Conservation (phyloP, 2,797 vertebrate genomes). For the Neosalanx taihuensis region DNA sequence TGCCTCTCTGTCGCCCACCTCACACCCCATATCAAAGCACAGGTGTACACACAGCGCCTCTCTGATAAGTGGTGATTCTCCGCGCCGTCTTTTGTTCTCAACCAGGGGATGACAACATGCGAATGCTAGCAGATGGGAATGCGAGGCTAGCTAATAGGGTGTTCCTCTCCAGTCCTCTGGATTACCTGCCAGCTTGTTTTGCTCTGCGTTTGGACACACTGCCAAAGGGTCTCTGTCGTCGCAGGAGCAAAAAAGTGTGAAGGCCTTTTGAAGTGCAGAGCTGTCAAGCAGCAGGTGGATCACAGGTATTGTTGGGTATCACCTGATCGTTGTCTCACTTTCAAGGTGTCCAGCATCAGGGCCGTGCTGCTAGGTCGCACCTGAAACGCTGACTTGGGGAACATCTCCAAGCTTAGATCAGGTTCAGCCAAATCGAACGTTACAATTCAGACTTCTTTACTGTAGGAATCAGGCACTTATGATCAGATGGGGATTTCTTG, state of each 20-base stretch:
- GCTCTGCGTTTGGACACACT: not conserved
- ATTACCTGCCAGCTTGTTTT: not conserved
- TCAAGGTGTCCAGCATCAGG: too few relatives aligned
- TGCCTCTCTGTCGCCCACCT: slow-evolving; percentile 65
- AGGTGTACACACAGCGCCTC: slow-evolving; percentile 50
- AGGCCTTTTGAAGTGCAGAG: not conserved
- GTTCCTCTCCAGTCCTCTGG: not conserved
- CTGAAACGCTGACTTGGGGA: not conserved
- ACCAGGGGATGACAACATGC: not conserved
- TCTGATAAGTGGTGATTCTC: slow-evolving; percentile 46
- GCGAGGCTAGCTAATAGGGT: not conserved
- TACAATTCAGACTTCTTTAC: not conserved
- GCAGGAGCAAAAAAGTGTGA: not conserved
- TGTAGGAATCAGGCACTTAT: not conserved
- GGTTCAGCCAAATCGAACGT: not conserved
- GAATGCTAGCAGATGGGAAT: not conserved
- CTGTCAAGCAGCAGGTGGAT: too few relatives aligned
- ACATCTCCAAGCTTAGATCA: not conserved
- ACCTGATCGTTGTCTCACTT: too few relatives aligned
- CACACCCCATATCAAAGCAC: slow-evolving; percentile 28
- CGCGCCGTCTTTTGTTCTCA: slow-evolving; percentile 17
- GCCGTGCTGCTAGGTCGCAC: not conserved
- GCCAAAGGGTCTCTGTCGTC: not conserved
- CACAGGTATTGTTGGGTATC: too few relatives aligned
- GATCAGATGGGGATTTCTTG: not conserved